Conservation (phyloP, 1,140 invertebrate genomes). For the Drosophila kepulauana region DNA sequence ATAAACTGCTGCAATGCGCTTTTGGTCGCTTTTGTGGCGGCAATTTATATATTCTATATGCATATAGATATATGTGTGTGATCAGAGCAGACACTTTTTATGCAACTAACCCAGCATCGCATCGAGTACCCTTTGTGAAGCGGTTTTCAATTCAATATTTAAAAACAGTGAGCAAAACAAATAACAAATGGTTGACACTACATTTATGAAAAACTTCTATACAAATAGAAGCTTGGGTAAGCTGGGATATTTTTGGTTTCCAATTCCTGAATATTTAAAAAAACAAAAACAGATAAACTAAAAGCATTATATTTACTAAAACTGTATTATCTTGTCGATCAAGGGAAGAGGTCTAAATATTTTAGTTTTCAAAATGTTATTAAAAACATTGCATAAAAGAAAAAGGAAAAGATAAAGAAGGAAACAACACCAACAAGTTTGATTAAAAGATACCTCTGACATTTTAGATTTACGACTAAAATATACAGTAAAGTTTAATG, state of each 20-base stretch:
- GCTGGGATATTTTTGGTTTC: conserved; percentile 6
- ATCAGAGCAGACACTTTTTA: conserved; percentile 26
- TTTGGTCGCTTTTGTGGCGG: conserved; percentile 45
- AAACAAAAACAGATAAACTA: background rate
- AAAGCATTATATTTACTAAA: background rate
- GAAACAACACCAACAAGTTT: too few relatives aligned
- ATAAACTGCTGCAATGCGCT: conserved; percentile 68
- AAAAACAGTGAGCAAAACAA: background rate
- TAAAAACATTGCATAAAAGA: too few relatives aligned
- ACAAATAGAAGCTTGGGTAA: background rate
- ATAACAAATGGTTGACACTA: background rate
- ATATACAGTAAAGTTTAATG: too few relatives aligned
- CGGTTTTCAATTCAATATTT: conserved; percentile 25
- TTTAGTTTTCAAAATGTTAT: background rate
- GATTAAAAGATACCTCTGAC: too few relatives aligned
- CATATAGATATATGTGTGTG: conserved; percentile 9
- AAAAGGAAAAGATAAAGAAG: too few relatives aligned
- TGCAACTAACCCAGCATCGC: conserved; percentile 12
- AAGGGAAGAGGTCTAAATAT: background rate
- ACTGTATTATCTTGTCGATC: background rate
- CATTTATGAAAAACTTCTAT: too few relatives aligned
- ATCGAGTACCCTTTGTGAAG: conserved; percentile 26
- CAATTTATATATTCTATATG: conserved; percentile 6
- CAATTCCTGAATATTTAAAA: background rate
- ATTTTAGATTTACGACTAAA: too few relatives aligned